These are phyloP conservation scores for Promerops cafer DNA, from an alignment of 2,113 vertebrate genomes.

Conservation along the genomic window DNA sequence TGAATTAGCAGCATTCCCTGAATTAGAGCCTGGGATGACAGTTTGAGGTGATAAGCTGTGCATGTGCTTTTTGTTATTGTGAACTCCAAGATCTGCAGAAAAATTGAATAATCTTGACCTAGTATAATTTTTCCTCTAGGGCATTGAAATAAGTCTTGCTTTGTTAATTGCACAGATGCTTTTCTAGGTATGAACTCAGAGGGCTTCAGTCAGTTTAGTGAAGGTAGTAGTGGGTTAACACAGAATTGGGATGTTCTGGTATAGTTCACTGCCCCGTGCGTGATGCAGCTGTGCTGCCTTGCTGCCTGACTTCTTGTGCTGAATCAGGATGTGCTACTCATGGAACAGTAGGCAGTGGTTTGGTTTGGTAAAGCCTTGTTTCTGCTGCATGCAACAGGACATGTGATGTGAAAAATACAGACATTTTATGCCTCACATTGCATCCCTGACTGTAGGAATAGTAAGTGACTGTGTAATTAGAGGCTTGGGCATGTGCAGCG, in stretches of 20 bases:
- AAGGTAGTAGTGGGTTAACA: not conserved
- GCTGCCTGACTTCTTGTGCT: not conserved
- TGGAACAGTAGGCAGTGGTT: not conserved
- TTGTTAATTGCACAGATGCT: not conserved
- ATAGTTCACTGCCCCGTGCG: not conserved
- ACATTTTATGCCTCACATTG: not conserved
- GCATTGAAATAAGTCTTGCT: not conserved
- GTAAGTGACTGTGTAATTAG: not conserved
- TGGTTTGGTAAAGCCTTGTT: not conserved
- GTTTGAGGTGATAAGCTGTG: not conserved
- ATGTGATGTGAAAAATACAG: not conserved
- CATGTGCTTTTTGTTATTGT: not conserved
- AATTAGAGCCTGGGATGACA: not conserved
- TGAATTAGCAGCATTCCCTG: not conserved
- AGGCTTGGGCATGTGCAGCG: accelerated
- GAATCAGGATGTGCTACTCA: not conserved
- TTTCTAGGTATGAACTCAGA: not conserved
- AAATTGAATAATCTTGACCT: not conserved
- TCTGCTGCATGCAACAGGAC: not conserved
- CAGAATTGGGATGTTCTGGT: not conserved
- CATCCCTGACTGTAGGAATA: not conserved
- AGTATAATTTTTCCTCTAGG: not conserved
- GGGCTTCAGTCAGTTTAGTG: not conserved
- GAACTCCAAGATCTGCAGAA: not conserved
- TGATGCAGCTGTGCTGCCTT: not conserved